A percentile compares a stretch with the other conserved stretches of the same genome.
phyloP scores from a whole-genome alignment of 2,113 vertebrate genomes.

The Ceyx melanurus region DNA sequence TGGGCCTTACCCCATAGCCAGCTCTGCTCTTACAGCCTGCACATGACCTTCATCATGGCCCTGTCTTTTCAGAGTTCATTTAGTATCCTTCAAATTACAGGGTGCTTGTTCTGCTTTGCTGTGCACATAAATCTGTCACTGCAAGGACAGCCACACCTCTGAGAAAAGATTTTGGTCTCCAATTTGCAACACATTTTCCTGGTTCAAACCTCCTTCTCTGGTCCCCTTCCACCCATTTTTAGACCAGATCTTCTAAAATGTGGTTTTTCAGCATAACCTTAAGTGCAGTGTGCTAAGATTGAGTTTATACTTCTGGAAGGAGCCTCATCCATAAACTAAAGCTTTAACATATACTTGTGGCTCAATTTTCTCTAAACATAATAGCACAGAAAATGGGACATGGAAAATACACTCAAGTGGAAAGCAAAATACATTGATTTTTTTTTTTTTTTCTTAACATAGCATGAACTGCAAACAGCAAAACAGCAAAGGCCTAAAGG shows the following conservation, averaged over 20 bases:
- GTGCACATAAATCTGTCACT: background rate
- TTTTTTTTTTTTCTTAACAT: background rate
- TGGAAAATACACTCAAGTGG: background rate
- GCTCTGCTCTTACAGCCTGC: background rate
- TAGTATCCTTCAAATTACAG: background rate
- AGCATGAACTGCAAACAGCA: background rate
- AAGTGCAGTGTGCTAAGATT: background rate
- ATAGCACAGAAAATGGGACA: background rate
- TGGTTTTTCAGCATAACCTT: background rate
- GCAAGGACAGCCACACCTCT: background rate
- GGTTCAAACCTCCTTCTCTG: background rate
- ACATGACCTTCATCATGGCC: background rate
- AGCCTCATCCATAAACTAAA: background rate
- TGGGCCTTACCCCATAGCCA: background rate
- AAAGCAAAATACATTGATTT: background rate
- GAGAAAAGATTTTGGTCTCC: background rate
- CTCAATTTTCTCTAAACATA: no score
- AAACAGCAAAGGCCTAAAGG: background rate
- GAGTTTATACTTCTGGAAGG: background rate
- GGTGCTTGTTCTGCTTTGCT: background rate
- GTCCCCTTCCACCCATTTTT: background rate
- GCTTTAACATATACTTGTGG: background rate
- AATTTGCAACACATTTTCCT: background rate
- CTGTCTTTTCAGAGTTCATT: background rate
- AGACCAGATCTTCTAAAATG: background rate